phyloP scores from a whole-genome alignment of 1,140 invertebrate genomes.

The Brachionus koreanus region DNA sequence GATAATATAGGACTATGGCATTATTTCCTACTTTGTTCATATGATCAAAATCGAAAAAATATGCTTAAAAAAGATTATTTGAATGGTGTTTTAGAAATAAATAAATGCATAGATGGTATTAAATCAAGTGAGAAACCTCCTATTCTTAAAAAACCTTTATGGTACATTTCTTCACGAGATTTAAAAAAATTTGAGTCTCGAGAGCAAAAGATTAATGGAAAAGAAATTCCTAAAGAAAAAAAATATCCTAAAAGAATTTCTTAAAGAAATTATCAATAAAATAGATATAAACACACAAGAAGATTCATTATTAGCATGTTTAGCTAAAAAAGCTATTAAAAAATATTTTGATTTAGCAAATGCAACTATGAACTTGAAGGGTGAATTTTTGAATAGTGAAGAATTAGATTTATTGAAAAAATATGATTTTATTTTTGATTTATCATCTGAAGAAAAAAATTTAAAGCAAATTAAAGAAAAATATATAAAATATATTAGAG shows the following conservation, averaged over 20 bases:
- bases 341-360: background rate
- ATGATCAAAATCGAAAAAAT: background rate
- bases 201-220: background rate
- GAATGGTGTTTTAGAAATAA: background rate
- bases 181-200: background rate
- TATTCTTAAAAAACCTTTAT: background rate
- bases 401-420: background rate
- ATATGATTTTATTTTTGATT: background rate
- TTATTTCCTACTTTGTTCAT: background rate
- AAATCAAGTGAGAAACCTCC: background rate
- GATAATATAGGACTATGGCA: background rate
- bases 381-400: background rate
- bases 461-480: background rate
- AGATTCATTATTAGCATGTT: background rate
- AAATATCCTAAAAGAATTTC: background rate
- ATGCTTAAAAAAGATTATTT: background rate
- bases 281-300: background rate
- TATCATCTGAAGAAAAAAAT: background rate
- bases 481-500: background rate
- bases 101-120: slow-evolving; percentile 21
- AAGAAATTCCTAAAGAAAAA: background rate
- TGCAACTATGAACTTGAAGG: background rate
- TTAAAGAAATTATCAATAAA: background rate
- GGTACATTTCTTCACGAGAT: background rate
- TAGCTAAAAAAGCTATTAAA: background rate